Base-by-base conservation (phyloP, 2,797 vertebrate species). In the Danio jaintianensis region DNA sequence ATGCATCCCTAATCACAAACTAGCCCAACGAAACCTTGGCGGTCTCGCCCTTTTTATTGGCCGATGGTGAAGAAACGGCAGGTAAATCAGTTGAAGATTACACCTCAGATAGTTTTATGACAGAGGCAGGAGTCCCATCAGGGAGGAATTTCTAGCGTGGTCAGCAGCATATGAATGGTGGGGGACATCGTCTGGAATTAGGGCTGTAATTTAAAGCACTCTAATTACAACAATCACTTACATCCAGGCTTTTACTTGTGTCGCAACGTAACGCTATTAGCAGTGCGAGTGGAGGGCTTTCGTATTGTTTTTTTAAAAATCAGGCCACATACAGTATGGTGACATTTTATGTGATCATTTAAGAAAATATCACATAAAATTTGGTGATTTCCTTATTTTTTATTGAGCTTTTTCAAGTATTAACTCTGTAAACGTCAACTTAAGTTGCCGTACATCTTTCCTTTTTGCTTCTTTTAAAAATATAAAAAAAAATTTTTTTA, bases 51-150 rank as follows among this genome's bases (percentile, higher is more conserved):
- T 87, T 85, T 82, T 82, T 84, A 86, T 86, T 84, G 82, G 83
- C 42, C 62, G 58, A 80, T 81, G 82, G 80, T 83, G 77, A 72
- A 80, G 80, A 82, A 83, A 81, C 66, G 59, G 83, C 81, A 86
- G 82, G 86, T 88, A 87, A 87, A 88, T 88, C 88, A 88, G 81
- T 61, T 79, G 82, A 86, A 83, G 85, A 89, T 88, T 87, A 84
- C 70, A 83, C 84, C 83, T 86, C 78, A 59, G 85, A 86, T 86
- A 86, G 75, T 80, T 88, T 88, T 86, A 86, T 86, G 85, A 80
- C 76, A 62, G 83, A 83, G 81, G 71, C 80, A 80, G 81, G 82
- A 86, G 86, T 78, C 68, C 85, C 83, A 87, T 88, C 77, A 85
- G 80, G 84, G 69, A 66, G 64, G 81, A 77, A 83, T 83, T 85